Conservation (phyloP, 1,140 invertebrate species). For the Drosophila nannoptera region DNA sequence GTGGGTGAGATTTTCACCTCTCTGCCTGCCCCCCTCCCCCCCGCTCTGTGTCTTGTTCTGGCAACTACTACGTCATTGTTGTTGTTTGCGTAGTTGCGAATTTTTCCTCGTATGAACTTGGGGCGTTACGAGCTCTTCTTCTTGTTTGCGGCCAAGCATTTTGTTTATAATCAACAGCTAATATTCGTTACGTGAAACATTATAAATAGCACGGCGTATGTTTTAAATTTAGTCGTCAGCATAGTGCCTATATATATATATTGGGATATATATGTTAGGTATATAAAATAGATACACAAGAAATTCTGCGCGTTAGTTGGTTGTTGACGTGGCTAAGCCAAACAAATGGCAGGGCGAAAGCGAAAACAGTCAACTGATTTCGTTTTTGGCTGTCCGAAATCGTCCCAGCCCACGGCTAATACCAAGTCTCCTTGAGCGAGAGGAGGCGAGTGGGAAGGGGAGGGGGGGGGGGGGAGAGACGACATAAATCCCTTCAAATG, state of each 20-base stretch:
- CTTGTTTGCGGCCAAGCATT: constrained; percentile 45
- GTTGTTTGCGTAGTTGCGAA: constrained; percentile 42
- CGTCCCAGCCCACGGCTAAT: constrained; percentile 40
- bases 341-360: constrained; percentile 47
- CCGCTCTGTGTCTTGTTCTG: no score
- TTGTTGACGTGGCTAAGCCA: constrained; percentile 45
- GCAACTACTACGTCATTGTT: constrained; percentile 54
- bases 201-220: constrained; percentile 54
- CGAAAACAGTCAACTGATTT: constrained; percentile 14
- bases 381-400: constrained; percentile 2
- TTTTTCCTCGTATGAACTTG: constrained; percentile 61
- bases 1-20: constrained; percentile 34
- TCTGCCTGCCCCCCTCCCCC: not conserved
- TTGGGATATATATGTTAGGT: no score
- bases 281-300: no score
- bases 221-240: constrained; percentile 53
- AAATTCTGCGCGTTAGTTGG: constrained; percentile 1
- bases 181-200: constrained; percentile 66
- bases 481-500: constrained; percentile 73
- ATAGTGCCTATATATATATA: constrained; percentile 29
- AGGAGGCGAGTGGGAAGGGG: no score
- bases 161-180: constrained; percentile 66
- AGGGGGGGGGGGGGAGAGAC: not conserved
- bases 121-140: constrained; percentile 50
- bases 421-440: constrained; percentile 23